phyloP scores from a whole-genome alignment of 2,797 vertebrate genomes.

The Acipenser ruthenus region DNA sequence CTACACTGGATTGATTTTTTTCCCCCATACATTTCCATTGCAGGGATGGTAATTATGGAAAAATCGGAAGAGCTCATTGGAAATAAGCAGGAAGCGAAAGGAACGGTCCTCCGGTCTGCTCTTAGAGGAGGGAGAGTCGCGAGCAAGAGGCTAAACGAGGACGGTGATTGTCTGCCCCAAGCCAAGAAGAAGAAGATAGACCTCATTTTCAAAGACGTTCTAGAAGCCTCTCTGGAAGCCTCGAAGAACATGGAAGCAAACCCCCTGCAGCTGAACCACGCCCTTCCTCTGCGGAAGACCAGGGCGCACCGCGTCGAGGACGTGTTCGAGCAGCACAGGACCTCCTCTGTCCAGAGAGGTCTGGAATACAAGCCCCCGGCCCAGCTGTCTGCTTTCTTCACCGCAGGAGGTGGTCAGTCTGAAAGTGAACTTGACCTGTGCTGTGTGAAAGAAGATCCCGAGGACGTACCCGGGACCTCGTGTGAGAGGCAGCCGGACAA shows the following conservation, averaged over 20 bases:
- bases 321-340: slow-evolving; percentile 46
- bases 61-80: slow-evolving; percentile 59
- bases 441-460: slow-evolving; percentile 70
- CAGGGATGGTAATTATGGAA: slow-evolving; percentile 27
- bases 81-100: slow-evolving; percentile 58
- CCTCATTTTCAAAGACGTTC: slow-evolving; percentile 86
- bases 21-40: slow-evolving; percentile 20
- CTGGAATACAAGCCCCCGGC: slow-evolving; percentile 55
- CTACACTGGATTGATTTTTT: too few species aligned
- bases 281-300: slow-evolving; percentile 52
- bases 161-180: slow-evolving; percentile 67
- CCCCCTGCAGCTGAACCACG: slow-evolving; percentile 53
- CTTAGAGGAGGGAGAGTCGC: slow-evolving; percentile 63
- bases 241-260: slow-evolving; percentile 45
- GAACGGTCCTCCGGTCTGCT: slow-evolving; percentile 48
- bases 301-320: slow-evolving; percentile 52
- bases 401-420: slow-evolving; percentile 45
- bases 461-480: slow-evolving; percentile 52
- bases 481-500: slow-evolving; percentile 48
- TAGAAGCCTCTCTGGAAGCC: slow-evolving; percentile 80
- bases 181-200: slow-evolving; percentile 92
- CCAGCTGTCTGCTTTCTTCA: slow-evolving; percentile 30
- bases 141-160: slow-evolving; percentile 64
- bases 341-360: slow-evolving; percentile 28
- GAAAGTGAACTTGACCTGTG: slow-evolving; percentile 53